phyloP scores from a whole-genome alignment of 2,888 invertebrate species.

The Operophtera brumata region DNA sequence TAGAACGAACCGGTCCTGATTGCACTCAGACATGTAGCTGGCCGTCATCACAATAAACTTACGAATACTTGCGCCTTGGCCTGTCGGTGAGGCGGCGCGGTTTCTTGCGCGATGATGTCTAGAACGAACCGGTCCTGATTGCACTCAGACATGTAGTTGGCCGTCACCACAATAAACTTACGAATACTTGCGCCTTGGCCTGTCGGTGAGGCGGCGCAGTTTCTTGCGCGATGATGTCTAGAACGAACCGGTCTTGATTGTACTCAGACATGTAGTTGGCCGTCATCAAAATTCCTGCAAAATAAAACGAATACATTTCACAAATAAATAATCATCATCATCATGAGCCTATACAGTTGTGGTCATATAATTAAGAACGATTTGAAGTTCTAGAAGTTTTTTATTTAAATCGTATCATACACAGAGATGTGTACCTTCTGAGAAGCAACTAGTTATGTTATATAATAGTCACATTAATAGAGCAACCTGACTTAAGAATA shows the following conservation, averaged over 20 bases:
- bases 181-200: constrained; percentile 88
- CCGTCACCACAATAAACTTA: constrained; percentile 74
- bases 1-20: constrained; percentile 91
- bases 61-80: constrained; percentile 89
- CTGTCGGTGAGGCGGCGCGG: constrained; percentile 88
- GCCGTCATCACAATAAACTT: constrained; percentile 75
- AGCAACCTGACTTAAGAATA: no score
- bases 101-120: constrained; percentile 90
- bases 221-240: constrained; percentile 92
- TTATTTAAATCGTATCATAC: no score
- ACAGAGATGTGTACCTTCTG: no score
- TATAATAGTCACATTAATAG: no score
- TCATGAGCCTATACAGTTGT: no score
- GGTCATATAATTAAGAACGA: no score
- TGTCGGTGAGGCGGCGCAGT: constrained; percentile 88
- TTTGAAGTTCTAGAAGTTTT: no score
- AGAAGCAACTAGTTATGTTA: no score
- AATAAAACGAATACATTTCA: not conserved
- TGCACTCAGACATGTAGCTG: constrained; percentile 92
- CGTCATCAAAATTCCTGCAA: constrained; percentile 81
- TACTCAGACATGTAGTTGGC: constrained; percentile 93
- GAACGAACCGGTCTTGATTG: constrained; percentile 91
- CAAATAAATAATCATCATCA: no score
- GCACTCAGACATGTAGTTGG: constrained; percentile 92
- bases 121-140: constrained; percentile 93